phyloP scores from a whole-genome alignment of 2,888 invertebrate species.

The Andrena trimmerana region DNA sequence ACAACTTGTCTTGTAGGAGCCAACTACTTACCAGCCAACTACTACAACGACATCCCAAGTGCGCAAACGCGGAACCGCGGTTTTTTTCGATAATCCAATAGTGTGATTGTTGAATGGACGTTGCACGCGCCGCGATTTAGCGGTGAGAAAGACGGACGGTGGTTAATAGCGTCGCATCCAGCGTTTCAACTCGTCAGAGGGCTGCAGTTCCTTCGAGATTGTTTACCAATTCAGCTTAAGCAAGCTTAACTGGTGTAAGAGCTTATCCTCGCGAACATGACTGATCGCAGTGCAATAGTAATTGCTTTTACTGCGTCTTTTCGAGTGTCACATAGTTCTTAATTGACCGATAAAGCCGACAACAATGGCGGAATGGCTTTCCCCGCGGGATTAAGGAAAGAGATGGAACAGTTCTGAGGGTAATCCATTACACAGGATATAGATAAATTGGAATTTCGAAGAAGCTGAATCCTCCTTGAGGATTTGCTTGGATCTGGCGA shows the following conservation, averaged over 20 bases:
- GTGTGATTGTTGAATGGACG: not conserved
- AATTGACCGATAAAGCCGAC: not conserved
- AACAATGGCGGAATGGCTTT: not conserved
- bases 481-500: not conserved
- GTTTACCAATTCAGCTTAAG: not conserved
- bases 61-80: not conserved
- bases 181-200: not conserved
- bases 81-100: not conserved
- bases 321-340: constrained; percentile 15
- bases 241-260: no score
- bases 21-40: no score
- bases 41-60: not conserved
- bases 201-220: constrained; percentile 2
- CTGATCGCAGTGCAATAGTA: not conserved
- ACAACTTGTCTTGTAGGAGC: no score
- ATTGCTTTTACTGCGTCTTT: not conserved
- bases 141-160: not conserved
- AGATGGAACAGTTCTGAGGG: constrained; percentile 6
- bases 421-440: constrained; percentile 12
- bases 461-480: not conserved
- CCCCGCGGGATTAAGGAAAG: not conserved
- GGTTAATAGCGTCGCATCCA: not conserved
- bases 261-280: not conserved
- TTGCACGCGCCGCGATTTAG: not conserved
- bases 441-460: constrained; percentile 17